Conservation (phyloP, 2,888 invertebrate species). For the Mylabris sibirica region DNA sequence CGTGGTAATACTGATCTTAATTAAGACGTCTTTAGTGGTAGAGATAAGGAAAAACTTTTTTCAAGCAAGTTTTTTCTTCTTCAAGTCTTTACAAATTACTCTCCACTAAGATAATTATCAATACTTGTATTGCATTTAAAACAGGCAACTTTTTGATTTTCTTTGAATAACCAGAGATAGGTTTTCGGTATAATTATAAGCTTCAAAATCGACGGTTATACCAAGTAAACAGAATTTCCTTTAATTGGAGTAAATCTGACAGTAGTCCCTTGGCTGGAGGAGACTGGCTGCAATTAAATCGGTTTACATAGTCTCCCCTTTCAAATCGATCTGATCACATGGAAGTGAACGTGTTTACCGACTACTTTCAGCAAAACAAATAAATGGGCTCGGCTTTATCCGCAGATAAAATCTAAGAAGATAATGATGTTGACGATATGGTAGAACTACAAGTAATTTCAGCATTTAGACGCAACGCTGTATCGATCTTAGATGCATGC, state of each 20-base stretch:
- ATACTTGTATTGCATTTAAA: not conserved
- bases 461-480: not conserved
- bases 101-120: not conserved
- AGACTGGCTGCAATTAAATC: conserved; percentile 38
- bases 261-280: conserved; percentile 32
- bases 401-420: not conserved
- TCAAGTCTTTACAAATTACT: not conserved
- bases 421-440: too few species aligned
- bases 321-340: conserved; percentile 34
- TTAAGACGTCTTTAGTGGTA: not conserved
- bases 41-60: not conserved
- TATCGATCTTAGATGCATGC: too few species aligned
- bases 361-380: conserved; percentile 35
- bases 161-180: not conserved
- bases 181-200: not conserved
- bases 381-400: not conserved
- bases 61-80: not conserved
- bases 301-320: conserved; percentile 37
- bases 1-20: not conserved
- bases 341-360: conserved; percentile 34
- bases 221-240: conserved; percentile 30
- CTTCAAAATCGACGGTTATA: not conserved
- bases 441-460: not conserved
- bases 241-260: conserved; percentile 37
- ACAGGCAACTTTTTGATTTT: not conserved